Evolutionary conservation across 1,140 invertebrate species (phyloP).

Genomic region (Drosophila novamexicana): DNA sequence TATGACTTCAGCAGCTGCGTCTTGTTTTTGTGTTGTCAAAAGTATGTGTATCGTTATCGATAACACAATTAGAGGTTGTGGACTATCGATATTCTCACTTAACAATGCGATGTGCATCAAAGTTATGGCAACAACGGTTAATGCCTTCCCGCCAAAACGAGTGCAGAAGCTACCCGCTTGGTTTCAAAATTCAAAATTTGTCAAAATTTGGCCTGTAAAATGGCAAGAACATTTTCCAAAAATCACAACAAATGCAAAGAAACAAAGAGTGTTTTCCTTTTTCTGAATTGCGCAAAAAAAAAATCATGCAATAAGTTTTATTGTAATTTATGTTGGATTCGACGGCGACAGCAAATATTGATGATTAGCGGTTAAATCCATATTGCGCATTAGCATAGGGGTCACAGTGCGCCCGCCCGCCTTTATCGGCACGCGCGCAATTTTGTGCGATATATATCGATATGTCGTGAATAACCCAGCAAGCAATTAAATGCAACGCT

Average conservation of each 20-base stretch:
- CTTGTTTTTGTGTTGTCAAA: slow-evolving; percentile 19
- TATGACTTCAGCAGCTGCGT: neutral
- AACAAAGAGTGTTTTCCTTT: too few relatives aligned
- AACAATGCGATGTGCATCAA: neutral
- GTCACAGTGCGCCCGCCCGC: neutral
- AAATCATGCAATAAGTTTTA: too few relatives aligned
- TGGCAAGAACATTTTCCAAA: too few relatives aligned
- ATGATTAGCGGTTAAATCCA: neutral
- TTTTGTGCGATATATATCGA: slow-evolving; percentile 14
- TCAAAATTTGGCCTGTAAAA: too few relatives aligned
- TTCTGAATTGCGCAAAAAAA: too few relatives aligned
- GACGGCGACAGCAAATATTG: neutral
- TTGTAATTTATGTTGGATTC: too few relatives aligned
- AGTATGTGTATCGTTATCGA: neutral
- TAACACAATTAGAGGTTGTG: neutral
- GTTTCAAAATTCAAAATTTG: too few relatives aligned
- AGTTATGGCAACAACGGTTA: neutral
- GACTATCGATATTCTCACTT: neutral
- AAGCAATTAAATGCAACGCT: slow-evolving; percentile 36
- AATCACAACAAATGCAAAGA: too few relatives aligned
- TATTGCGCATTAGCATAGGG: neutral
- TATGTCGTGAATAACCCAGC: slow-evolving; percentile 7
- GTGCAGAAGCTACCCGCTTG: too few relatives aligned
- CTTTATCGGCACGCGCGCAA: neutral
- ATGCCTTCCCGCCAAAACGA: neutral